Base-by-base conservation (phyloP, 2,888 invertebrate genomes). In the Ophion costatus region DNA sequence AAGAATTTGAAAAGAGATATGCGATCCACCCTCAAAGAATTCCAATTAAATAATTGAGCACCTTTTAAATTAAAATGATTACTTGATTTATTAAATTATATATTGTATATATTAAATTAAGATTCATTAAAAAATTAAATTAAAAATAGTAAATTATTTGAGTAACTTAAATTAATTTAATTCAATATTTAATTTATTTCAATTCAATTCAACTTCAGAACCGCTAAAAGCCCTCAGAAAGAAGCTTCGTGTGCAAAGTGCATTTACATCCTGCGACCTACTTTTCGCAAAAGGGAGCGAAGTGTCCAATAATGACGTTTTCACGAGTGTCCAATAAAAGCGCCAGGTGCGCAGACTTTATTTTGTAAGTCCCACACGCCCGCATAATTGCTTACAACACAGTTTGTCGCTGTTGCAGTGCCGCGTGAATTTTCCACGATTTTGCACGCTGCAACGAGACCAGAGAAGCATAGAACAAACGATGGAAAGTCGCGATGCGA, bases 401-500 rank as follows among this genome's bases (percentile, higher is more conserved):
- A 45, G 81, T 71, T 78, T 71, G 66, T 75, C 59, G 70, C 24
- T 6, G 63, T 29, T 63, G 24, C 51, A n/a, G 20, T 56, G 14
- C 51, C 20, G 42, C n/a, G 74, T 74, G 24, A 1, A n/a, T 56
- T 70, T 56, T 17, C 74, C 22, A 66, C 42, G 24, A 59, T n/a
- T 45, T 63, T 57, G 61, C 59, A 56, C 11, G 59, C n/a, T 57
- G 22, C 24, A 61, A 14, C 29, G 76, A 38, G 75, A 77, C 66
- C 33, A 70, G 63, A 59, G 67, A 66, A 59, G 51, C 59, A 61
- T 45, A 61, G n/a, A 57, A 33, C 29, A 45, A 11, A 67, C 67
- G 63, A 14, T 74, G 45, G 71, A 78, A 75, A 79, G 76, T 71
- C 51, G 56, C n/a, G 70, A 73, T 59, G 57, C 73, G 59, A 76